Percentiles rank a stretch among this genome's conserved stretches.
phyloP scores from a whole-genome alignment of 2,113 vertebrate genomes.

The Raphicerus campestris region DNA sequence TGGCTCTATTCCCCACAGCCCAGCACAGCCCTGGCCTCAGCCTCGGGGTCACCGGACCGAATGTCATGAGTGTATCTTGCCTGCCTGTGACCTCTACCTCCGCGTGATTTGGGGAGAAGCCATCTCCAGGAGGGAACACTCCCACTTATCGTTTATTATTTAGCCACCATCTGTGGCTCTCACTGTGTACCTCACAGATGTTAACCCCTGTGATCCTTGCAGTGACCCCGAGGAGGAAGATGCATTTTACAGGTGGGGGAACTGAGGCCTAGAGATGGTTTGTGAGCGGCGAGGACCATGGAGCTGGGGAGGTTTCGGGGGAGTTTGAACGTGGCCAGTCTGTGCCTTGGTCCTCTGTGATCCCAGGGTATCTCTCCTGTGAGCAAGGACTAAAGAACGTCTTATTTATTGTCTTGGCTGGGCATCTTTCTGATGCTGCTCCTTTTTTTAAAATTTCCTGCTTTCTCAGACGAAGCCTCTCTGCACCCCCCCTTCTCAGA shows the following conservation, averaged over 20 bases:
- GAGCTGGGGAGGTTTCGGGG: rapidly evolving
- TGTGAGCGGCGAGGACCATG: neutral
- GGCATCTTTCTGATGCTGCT: neutral
- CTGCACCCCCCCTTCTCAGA: neutral
- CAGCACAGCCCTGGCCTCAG: neutral
- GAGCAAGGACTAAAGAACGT: neutral
- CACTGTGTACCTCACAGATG: rapidly evolving
- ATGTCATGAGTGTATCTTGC: rapidly evolving
- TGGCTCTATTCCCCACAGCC: rapidly evolving
- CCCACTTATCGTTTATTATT: neutral
- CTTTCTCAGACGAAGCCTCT: neutral
- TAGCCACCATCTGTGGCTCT: rapidly evolving
- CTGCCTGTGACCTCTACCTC: neutral
- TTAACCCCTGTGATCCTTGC: neutral
- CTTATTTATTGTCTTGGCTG: neutral
- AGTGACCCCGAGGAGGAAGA: neutral
- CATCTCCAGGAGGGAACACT: no score
- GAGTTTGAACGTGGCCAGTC: neutral
- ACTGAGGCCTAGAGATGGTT: neutral
- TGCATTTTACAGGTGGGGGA: neutral
- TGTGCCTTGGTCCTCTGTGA: neutral
- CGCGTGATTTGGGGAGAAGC: rapidly evolving
- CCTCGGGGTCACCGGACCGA: rapidly evolving
- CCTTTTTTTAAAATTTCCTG: slow-evolving; percentile 18
- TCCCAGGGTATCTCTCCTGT: rapidly evolving